phyloP scores from a whole-genome alignment of 2,113 vertebrate genomes.

The Nesogale talazaci region DNA sequence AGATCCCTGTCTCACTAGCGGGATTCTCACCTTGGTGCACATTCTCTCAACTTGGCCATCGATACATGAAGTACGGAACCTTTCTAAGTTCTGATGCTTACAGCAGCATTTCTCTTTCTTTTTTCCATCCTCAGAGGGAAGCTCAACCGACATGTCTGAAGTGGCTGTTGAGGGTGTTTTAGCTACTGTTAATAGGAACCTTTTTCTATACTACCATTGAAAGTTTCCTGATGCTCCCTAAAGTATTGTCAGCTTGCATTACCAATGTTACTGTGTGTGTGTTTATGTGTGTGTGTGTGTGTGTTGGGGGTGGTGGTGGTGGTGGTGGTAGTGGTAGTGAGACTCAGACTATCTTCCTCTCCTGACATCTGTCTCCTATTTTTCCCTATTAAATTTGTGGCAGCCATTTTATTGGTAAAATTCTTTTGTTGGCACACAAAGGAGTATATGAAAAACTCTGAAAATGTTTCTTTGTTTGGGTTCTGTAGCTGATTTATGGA shows the following conservation, averaged over 20 bases:
- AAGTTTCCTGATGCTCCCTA: slow-evolving; percentile 75
- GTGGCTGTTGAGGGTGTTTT: slow-evolving; percentile 77
- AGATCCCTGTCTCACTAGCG: slow-evolving; percentile 82
- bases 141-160: slow-evolving; percentile 77
- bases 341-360: neutral
- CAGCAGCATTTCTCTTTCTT: slow-evolving; percentile 73
- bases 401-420: neutral
- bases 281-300: neutral
- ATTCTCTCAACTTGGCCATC: slow-evolving; percentile 83
- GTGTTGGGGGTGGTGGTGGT: too few relatives aligned
- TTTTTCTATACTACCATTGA: slow-evolving; percentile 78
- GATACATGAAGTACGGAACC: slow-evolving; percentile 74
- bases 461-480: neutral
- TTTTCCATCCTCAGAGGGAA: slow-evolving; percentile 75
- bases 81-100: slow-evolving; percentile 78
- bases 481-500: neutral
- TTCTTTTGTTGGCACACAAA: neutral
- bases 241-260: slow-evolving; percentile 60
- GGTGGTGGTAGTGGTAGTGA: too few relatives aligned
- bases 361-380: neutral
- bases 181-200: slow-evolving; percentile 77
- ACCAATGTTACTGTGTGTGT: slow-evolving; percentile 34
- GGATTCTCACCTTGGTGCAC: slow-evolving; percentile 79
- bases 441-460: neutral
- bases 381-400: neutral